Percentiles rank a stretch among this genome's conserved stretches.
These are phyloP conservation scores for Patagioenas fasciata DNA, from an alignment of 2,113 vertebrate species.

Conservation along the genomic window DNA sequence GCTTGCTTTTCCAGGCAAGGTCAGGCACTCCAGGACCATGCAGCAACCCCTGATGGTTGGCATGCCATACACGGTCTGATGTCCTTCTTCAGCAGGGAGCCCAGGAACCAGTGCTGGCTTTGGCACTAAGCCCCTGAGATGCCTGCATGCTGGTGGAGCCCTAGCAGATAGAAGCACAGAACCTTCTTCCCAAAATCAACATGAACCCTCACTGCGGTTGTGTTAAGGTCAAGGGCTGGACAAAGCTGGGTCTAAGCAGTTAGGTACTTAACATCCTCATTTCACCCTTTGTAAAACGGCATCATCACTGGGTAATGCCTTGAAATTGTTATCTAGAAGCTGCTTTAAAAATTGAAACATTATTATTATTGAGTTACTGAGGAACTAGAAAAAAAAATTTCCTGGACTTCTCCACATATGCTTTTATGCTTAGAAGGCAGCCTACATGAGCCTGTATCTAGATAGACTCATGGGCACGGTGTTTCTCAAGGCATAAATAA, in stretches of 20 bases:
- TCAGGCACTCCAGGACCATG: no score
- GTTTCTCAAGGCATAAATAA: background rate
- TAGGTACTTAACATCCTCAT: background rate
- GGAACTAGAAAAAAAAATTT: background rate
- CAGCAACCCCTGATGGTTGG: background rate
- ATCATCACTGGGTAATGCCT: fast-evolving
- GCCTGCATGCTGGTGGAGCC: background rate
- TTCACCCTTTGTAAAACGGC: background rate
- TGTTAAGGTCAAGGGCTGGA: background rate
- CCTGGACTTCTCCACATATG: background rate
- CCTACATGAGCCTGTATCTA: fast-evolving
- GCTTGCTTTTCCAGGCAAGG: background rate
- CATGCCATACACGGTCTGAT: fast-evolving
- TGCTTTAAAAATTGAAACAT: background rate
- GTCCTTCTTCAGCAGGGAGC: background rate
- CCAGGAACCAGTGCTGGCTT: background rate
- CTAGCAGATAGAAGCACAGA: background rate
- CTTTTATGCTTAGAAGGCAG: background rate
- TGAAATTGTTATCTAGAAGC: background rate
- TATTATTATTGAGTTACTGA: background rate
- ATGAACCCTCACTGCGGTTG: fast-evolving
- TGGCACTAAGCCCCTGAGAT: background rate
- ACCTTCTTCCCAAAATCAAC: background rate
- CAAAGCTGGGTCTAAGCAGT: background rate
- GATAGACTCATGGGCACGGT: background rate